phyloP scores from a whole-genome alignment of 2,888 invertebrate species.

The Chymomyza caudatula region DNA sequence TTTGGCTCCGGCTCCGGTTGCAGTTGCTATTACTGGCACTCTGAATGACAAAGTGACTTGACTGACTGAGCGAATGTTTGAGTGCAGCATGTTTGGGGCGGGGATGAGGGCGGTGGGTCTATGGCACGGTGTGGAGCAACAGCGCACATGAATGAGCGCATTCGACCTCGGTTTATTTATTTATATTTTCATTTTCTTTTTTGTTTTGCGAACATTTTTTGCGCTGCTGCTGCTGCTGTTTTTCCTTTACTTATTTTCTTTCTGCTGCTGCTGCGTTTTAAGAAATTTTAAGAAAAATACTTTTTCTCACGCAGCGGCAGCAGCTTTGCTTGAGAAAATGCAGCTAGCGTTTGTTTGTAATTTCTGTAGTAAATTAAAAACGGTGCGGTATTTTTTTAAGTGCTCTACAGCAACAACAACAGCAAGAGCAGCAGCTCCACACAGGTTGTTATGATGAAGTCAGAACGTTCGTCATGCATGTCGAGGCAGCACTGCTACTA shows the following conservation, averaged over 20 bases:
- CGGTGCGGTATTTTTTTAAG: constrained; percentile 57
- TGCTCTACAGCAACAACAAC: constrained; percentile 27
- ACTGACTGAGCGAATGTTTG: constrained; percentile 38
- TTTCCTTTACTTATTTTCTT: constrained; percentile 22
- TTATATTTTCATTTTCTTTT: constrained; percentile 58
- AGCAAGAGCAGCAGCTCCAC: neutral
- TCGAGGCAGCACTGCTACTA: neutral
- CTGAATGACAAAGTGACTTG: constrained; percentile 68
- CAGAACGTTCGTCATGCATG: constrained; percentile 46
- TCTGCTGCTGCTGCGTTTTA: constrained; percentile 27
- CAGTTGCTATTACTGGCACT: constrained; percentile 3
- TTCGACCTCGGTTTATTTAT: constrained; percentile 73
- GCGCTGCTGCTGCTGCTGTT: constrained; percentile 19
- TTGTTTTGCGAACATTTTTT: neutral
- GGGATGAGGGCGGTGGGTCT: constrained; percentile 14
- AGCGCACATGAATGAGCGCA: constrained; percentile 46
- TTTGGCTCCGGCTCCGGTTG: neutral
- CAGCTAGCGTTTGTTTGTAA: constrained; percentile 41
- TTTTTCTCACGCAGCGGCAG: constrained; percentile 41
- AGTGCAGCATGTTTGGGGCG: no score
- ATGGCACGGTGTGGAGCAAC: constrained; percentile 3
- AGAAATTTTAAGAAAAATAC: constrained; percentile 37
- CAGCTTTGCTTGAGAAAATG: constrained; percentile 12
- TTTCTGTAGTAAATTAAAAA: constrained; percentile 70
- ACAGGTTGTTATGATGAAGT: constrained; percentile 34